These are phyloP conservation scores for Staurois parvus DNA, from an alignment of 2,797 vertebrate species.

Conservation along the genomic window DNA sequence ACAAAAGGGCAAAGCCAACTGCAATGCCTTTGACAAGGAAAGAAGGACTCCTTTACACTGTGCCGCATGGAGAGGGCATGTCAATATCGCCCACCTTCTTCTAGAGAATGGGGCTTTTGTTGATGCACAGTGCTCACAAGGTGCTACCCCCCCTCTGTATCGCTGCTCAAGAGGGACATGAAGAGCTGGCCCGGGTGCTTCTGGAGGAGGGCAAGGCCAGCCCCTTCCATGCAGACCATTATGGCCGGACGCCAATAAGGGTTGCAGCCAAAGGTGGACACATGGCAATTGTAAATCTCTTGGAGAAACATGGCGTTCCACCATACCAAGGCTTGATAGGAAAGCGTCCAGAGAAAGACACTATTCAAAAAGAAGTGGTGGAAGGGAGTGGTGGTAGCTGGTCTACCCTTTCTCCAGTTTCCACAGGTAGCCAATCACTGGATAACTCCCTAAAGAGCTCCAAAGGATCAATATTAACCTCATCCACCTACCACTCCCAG, in stretches of 20 bases:
- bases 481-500: constrained; percentile 79
- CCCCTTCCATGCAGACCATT: constrained; percentile 77
- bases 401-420: constrained; percentile 74
- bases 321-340: constrained; percentile 71
- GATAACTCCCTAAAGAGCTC: constrained; percentile 78
- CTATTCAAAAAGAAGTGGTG: constrained; percentile 64
- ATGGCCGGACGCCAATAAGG: constrained; percentile 78
- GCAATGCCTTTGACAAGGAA: constrained; percentile 78
- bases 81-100: constrained; percentile 71
- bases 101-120: constrained; percentile 71
- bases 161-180: constrained; percentile 80
- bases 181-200: constrained; percentile 76
- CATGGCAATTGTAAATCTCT: constrained; percentile 74
- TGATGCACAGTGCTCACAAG: constrained; percentile 79
- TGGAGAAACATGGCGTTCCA: constrained; percentile 78
- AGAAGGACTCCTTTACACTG: constrained; percentile 80
- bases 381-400: constrained; percentile 65
- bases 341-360: constrained; percentile 57
- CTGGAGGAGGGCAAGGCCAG: constrained; percentile 77
- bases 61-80: constrained; percentile 81
- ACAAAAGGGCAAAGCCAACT: constrained; percentile 74
- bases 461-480: constrained; percentile 67
- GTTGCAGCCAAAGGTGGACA: constrained; percentile 80
- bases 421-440: constrained; percentile 73
- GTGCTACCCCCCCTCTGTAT: constrained; percentile 83